Base-by-base conservation (phyloP, 2,797 vertebrate genomes). In the Hippoglossus hippoglossus region DNA sequence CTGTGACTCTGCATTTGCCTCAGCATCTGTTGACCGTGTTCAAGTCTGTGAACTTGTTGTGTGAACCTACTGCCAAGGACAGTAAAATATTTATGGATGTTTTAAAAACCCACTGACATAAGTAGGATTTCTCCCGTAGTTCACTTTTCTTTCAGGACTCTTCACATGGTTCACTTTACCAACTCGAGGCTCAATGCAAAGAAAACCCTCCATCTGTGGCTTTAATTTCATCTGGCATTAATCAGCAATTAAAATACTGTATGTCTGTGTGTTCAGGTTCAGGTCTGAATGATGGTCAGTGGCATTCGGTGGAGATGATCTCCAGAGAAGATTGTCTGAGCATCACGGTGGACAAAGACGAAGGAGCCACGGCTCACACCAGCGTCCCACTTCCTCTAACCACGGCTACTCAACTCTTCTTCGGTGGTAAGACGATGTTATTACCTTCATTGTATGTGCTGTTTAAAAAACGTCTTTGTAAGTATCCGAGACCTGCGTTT, bases 261-360 rank as follows among this genome's bases (percentile, higher is more conserved):
- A 11, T 80, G 13, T 81, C 5, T 78, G 47, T 66, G 8, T 10
- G 18, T 10, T 10, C 71, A 99, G 98, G 96, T 68, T 79, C 82
- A 8, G 92, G 86, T 68, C 91, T 99, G 88, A 97, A 95, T 71
- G 96, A 99, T 0, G 98, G 97, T 2, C 97, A 97, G 85, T 99
- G 97, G 97, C 97, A 99, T 91, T 94, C 93, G 1, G 78, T 99
- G 76, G 94, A 94, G 56, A 83, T 99, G 59, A 93, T 79, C 61
- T 91, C 91, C 54, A 91, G 90, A 82, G 93, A 80, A 65, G 96
- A 92, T 68, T 94, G 91, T 58, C 78, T 97, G 75, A 95, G 81
- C 76, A 24, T 99, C 90, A 88, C 81, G 0, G 94, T 98, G 76
- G 97, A 99, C 57, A 93, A 91, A 81, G 94, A 95, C 0, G 68